Evolutionary conservation across 2,797 vertebrate genomes (phyloP).

Genomic region (Gila robusta): DNA sequence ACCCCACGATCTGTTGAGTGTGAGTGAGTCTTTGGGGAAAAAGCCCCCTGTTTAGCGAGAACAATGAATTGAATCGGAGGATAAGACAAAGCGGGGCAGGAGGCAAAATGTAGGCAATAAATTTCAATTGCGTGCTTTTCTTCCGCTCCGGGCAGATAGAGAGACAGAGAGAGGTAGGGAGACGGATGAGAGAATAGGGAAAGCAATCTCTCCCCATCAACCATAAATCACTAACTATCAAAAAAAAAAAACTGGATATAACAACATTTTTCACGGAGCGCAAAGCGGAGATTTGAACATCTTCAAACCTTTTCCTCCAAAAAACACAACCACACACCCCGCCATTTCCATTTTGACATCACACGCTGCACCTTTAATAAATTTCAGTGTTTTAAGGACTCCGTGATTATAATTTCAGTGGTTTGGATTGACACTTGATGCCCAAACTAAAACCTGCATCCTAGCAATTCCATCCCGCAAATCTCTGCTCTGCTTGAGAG

Average conservation of each 20-base stretch:
- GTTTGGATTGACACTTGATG: conserved; percentile 28
- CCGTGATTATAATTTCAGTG: too few relatives aligned
- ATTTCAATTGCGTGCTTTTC: conserved; percentile 43
- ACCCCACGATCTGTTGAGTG: conserved; percentile 48
- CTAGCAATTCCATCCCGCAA: neutral
- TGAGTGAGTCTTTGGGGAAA: conserved; percentile 38
- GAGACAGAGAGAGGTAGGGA: conserved; percentile 30
- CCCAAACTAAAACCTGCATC: neutral
- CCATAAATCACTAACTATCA: conserved; percentile 33
- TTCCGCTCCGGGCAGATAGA: conserved; percentile 21
- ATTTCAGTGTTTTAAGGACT: neutral
- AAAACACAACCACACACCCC: neutral
- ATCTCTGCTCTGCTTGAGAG: conserved; percentile 22
- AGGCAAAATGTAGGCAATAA: conserved; percentile 47
- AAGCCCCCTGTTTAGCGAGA: conserved; percentile 51
- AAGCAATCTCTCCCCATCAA: conserved; percentile 38
- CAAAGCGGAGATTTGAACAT: conserved; percentile 19
- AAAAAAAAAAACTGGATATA: conserved; percentile 1
- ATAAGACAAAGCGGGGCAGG: conserved; percentile 32
- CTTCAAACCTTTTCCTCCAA: neutral
- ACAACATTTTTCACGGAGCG: conserved; percentile 29
- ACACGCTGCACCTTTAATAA: neutral
- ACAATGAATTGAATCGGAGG: conserved; percentile 42
- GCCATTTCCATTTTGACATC: neutral
- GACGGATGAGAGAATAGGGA: conserved; percentile 39